A percentile compares a stretch with the other conserved stretches of the same genome.
Conservation (phyloP, 2,888 invertebrate species). For the Nematopogon swammerdamellus region DNA sequence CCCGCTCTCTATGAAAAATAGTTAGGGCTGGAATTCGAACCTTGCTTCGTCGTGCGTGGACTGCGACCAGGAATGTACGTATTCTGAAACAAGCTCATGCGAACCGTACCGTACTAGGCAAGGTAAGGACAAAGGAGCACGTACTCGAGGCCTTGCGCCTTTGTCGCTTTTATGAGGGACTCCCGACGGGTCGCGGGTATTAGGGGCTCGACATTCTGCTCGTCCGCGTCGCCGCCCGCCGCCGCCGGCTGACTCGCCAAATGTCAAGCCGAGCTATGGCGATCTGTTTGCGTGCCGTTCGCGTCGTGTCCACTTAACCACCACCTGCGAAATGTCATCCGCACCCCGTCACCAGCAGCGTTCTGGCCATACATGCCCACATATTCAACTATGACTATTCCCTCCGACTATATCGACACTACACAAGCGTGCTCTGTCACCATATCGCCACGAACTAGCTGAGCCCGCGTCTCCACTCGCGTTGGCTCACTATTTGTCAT, state of each 20-base stretch:
- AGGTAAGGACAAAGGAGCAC: background rate
- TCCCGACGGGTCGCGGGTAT: too few species aligned
- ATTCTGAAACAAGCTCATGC: background rate
- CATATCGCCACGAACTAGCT: too few species aligned
- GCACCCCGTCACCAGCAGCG: background rate
- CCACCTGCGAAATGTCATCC: background rate
- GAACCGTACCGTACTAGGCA: background rate
- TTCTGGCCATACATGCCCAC: too few species aligned
- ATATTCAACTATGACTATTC: too few species aligned
- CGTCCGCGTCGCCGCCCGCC: background rate
- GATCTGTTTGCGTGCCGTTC: background rate
- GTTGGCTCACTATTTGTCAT: too few species aligned
- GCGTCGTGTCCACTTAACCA: background rate
- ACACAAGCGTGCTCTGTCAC: too few species aligned
- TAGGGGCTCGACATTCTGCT: too few species aligned
- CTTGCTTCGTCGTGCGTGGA: too few species aligned
- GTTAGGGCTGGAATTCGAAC: background rate
- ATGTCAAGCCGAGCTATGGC: background rate
- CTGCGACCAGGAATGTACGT: background rate
- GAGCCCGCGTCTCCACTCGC: too few species aligned
- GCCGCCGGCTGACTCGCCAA: background rate
- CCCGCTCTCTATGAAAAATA: too few species aligned
- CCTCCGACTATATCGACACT: too few species aligned
- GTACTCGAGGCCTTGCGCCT: background rate
- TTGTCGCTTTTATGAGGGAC: background rate